These are phyloP conservation scores for Cathartes aura DNA, from an alignment of 2,113 vertebrate species.

Conservation along the genomic window DNA sequence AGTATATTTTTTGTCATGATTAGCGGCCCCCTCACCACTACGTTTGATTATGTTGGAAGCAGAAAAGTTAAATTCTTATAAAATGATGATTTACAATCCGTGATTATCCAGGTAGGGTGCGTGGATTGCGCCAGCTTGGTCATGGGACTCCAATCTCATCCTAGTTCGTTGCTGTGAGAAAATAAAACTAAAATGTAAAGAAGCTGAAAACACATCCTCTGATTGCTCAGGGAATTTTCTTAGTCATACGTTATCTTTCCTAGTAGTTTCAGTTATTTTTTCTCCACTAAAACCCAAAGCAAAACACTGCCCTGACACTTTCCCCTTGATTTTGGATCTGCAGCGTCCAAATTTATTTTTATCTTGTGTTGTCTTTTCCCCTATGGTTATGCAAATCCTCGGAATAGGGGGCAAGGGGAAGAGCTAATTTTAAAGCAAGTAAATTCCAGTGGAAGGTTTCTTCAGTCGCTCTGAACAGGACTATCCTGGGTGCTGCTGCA, in stretches of 20 bases:
- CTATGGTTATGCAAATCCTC: conserved; percentile 68
- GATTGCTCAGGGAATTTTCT: conserved; percentile 74
- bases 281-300: conserved; percentile 67
- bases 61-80: conserved; percentile 80
- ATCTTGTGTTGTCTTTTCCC: conserved; percentile 32
- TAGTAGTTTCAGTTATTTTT: conserved; percentile 66
- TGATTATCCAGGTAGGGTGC: conserved; percentile 80
- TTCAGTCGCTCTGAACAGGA: neutral
- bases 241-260: conserved; percentile 50
- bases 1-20: conserved; percentile 85
- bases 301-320: conserved; percentile 70
- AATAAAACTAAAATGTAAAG: conserved; percentile 68
- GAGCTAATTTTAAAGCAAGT: conserved; percentile 71
- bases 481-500: conserved; percentile 29
- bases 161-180: conserved; percentile 71
- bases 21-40: conserved; percentile 77
- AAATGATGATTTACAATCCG: conserved; percentile 79
- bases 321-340: conserved; percentile 64
- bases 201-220: conserved; percentile 70
- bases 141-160: conserved; percentile 66
- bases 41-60: conserved; percentile 82
- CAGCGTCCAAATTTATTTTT: conserved; percentile 59
- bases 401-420: conserved; percentile 55
- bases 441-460: conserved; percentile 44
- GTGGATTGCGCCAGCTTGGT: conserved; percentile 60